A percentile compares a stretch with the other conserved stretches of the same genome.
These are phyloP conservation scores for Carettochelys insculpta DNA, from an alignment of 2,113 vertebrate species.

Conservation along the genomic window DNA sequence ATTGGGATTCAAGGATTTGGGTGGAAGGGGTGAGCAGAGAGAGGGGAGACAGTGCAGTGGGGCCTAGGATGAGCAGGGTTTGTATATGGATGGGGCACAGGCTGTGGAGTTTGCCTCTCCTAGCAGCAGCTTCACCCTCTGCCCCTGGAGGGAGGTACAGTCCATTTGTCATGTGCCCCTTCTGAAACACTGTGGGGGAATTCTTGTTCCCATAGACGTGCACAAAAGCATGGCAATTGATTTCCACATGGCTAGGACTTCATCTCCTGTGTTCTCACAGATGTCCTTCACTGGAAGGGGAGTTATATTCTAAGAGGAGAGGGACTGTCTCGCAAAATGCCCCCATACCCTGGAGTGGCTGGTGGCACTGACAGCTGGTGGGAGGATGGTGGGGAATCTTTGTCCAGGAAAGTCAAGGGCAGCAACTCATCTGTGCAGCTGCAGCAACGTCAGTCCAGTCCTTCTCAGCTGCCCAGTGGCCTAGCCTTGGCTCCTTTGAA, in stretches of 20 bases:
- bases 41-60: too few species aligned
- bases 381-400: background rate
- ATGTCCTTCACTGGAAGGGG: background rate
- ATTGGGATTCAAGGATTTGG: too few species aligned
- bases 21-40: too few species aligned
- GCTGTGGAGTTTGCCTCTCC: too few species aligned
- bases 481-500: background rate
- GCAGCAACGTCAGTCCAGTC: background rate
- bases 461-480: background rate
- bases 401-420: background rate
- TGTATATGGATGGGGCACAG: too few species aligned
- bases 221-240: background rate
- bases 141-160: background rate
- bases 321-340: background rate
- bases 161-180: background rate
- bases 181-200: background rate
- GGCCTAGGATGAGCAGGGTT: too few species aligned
- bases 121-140: too few species aligned
- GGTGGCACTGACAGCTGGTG: background rate
- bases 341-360: background rate
- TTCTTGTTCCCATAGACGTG: background rate
- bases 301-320: background rate
- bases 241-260: background rate
- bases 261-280: background rate
- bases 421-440: background rate